Conservation (phyloP, 2,113 vertebrate genomes). For the Lampris incognitus region DNA sequence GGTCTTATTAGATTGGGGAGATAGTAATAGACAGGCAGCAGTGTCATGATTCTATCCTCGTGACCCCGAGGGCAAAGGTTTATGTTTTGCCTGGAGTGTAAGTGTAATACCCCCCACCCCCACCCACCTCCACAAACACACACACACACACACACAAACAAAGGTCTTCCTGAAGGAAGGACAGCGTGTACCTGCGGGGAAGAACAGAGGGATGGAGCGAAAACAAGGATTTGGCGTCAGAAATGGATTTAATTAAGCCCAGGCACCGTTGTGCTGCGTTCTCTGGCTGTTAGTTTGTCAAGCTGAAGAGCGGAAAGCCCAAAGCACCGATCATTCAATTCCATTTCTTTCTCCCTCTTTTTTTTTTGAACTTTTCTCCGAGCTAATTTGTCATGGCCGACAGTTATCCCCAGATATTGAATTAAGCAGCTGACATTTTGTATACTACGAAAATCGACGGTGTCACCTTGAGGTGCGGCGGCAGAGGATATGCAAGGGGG, state of each 20-base stretch:
- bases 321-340: slow-evolving; percentile 63
- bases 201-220: slow-evolving; percentile 19
- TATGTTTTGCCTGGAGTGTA: slow-evolving; percentile 54
- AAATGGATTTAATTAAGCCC: slow-evolving; percentile 63
- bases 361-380: slow-evolving; percentile 27
- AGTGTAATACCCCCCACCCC: slow-evolving; percentile 35
- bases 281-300: slow-evolving; percentile 57
- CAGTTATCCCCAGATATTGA: slow-evolving; percentile 72
- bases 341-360: slow-evolving; percentile 18
- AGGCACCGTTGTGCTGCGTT: slow-evolving; percentile 41
- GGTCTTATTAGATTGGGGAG: slow-evolving; percentile 70
- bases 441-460: slow-evolving; percentile 43
- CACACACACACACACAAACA: too few species aligned
- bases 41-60: slow-evolving; percentile 60
- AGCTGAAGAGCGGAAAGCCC: slow-evolving; percentile 54
- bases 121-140: not conserved
- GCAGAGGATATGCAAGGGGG: slow-evolving; percentile 38
- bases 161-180: slow-evolving; percentile 21
- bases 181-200: slow-evolving; percentile 29
- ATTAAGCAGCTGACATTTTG: slow-evolving; percentile 74
- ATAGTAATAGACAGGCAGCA: slow-evolving; percentile 76
- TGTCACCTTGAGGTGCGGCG: slow-evolving; percentile 68
- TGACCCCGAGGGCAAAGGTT: slow-evolving; percentile 64
- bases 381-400: slow-evolving; percentile 70
- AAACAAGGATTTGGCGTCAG: slow-evolving; percentile 32